A percentile compares a stretch with the other conserved stretches of the same genome.
These are phyloP conservation scores for Anastrepha ludens DNA, from an alignment of 1,140 invertebrate genomes.

Conservation along the genomic window DNA sequence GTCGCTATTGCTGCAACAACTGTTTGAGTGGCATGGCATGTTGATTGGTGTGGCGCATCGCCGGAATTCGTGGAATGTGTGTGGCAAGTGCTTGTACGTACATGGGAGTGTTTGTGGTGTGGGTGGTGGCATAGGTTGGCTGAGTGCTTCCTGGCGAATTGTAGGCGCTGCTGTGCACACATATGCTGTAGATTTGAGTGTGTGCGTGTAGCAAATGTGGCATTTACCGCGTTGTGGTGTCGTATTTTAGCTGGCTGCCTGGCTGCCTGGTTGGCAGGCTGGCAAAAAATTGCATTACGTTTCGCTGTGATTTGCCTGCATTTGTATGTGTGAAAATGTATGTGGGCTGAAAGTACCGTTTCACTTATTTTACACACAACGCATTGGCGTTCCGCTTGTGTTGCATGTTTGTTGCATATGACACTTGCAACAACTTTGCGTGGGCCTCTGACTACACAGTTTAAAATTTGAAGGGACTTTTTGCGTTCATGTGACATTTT, in stretches of 20 bases:
- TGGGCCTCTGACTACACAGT: slow-evolving; percentile 4
- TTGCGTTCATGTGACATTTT: neutral
- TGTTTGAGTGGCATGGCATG: slow-evolving; percentile 39
- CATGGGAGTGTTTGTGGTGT: neutral
- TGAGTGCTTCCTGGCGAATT: neutral
- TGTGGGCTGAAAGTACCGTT: slow-evolving; percentile 40
- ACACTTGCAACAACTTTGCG: slow-evolving; percentile 45
- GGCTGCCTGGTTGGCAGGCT: neutral
- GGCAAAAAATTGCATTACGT: slow-evolving; percentile 4
- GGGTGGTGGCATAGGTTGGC: neutral
- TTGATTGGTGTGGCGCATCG: slow-evolving; percentile 47
- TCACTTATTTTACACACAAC: slow-evolving; percentile 53
- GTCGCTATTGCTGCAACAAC: slow-evolving; percentile 29
- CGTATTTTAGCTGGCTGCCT: slow-evolving; percentile 1
- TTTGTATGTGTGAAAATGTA: neutral
- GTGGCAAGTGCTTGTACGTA: neutral
- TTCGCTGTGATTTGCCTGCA: neutral
- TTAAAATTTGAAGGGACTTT: slow-evolving; percentile 26
- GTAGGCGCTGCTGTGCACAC: neutral
- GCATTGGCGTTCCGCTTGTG: slow-evolving; percentile 34
- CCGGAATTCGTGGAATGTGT: slow-evolving; percentile 42
- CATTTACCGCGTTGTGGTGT: slow-evolving; percentile 53
- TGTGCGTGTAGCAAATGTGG: slow-evolving; percentile 26
- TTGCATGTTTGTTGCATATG: slow-evolving; percentile 51
- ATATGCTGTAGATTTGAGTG: neutral